These are phyloP conservation scores for Coryphaenoides rupestris DNA, from an alignment of 2,113 vertebrate species.

Conservation along the genomic window DNA sequence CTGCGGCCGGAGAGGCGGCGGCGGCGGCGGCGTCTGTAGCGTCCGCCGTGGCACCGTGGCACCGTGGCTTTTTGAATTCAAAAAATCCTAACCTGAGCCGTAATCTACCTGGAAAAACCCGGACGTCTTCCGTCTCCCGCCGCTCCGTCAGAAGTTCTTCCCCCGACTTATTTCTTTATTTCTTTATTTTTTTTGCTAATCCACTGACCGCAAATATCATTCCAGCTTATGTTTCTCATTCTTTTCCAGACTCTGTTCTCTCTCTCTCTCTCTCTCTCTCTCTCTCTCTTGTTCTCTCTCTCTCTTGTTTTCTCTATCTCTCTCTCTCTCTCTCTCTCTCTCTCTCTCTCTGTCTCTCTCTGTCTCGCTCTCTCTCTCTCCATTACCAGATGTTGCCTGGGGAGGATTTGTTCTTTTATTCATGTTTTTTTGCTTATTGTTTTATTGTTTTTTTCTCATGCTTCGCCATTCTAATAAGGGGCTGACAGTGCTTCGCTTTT, in stretches of 20 bases:
- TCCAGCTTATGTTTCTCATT: constrained; percentile 42
- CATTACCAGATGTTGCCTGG: constrained; percentile 48
- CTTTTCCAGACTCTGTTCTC: neutral
- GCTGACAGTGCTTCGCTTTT: too few relatives aligned
- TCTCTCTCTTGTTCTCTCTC: too few relatives aligned
- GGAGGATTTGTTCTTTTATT: constrained; percentile 19
- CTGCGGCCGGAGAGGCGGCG: constrained; percentile 52
- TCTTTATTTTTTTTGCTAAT: constrained; percentile 33
- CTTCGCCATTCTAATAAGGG: too few relatives aligned
- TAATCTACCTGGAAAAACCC: constrained; percentile 39
- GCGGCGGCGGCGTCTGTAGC: constrained; percentile 38
- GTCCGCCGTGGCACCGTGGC: constrained; percentile 22
- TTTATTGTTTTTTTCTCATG: neutral
- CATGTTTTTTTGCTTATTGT: neutral
- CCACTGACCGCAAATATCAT: constrained; percentile 41
- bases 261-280: neutral
- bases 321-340: neutral
- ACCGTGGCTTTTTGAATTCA: constrained; percentile 53
- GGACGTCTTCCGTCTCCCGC: constrained; percentile 37
- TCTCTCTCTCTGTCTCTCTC: neutral
- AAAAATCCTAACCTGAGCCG: constrained; percentile 52
- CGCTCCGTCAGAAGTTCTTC: neutral
- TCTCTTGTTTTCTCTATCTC: constrained; percentile 10
- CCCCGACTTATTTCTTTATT: constrained; percentile 26
- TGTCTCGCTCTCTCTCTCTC: constrained; percentile 9